Evolutionary conservation across 1,140 invertebrate genomes (phyloP).

Genomic region (Listronotus oregonensis): DNA sequence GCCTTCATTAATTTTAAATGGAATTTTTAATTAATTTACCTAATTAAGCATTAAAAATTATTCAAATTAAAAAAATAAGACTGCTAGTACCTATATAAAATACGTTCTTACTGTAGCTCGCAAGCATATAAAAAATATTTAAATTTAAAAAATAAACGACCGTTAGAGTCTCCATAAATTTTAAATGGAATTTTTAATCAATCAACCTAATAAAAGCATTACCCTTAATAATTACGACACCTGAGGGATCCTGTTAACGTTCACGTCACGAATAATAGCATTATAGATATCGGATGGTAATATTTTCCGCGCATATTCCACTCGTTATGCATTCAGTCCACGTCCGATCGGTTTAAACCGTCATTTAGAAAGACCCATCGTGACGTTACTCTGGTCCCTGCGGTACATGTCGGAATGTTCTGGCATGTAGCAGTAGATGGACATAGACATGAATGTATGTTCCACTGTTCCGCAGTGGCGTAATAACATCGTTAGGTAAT

Average conservation of each 20-base stretch:
- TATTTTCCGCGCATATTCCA: constrained; percentile 24
- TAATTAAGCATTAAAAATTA: too few relatives aligned
- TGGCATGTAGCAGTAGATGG: constrained; percentile 1
- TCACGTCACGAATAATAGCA: constrained; percentile 31
- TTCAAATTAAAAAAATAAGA: too few relatives aligned
- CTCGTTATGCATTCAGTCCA: constrained; percentile 29
- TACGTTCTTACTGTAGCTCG: too few relatives aligned
- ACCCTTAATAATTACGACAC: constrained; percentile 29
- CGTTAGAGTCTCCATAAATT: too few relatives aligned
- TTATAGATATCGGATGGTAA: constrained; percentile 35
- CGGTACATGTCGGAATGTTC: constrained; percentile 27
- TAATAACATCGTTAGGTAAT: neutral
- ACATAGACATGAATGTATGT: constrained; percentile 9
- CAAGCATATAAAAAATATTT: too few relatives aligned
- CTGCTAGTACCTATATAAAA: too few relatives aligned
- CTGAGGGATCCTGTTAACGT: constrained; percentile 33
- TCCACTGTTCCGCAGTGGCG: neutral
- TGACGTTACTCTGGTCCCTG: constrained; percentile 14
- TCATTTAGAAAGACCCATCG: constrained; percentile 25
- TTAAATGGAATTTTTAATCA: neutral
- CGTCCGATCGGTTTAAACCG: constrained; percentile 34
- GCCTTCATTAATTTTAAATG: too few relatives aligned
- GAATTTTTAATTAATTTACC: too few relatives aligned
- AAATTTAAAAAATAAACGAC: too few relatives aligned
- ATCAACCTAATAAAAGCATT: constrained; percentile 15